phyloP scores from a whole-genome alignment of 2,797 vertebrate species.

The Pangasius djambal region DNA sequence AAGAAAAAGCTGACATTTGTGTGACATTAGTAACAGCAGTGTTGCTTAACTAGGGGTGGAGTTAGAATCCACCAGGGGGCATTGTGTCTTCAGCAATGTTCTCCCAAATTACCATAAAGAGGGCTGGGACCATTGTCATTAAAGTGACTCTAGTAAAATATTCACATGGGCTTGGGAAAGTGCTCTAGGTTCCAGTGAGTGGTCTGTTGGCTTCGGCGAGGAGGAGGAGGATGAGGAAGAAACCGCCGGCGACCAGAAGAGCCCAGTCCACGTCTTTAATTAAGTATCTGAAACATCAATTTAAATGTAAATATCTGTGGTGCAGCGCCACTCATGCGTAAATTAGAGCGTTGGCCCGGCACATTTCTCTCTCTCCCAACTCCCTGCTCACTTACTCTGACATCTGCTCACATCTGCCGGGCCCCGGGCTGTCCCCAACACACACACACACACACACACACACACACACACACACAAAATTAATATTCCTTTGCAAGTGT shows the following conservation, averaged over 20 bases:
- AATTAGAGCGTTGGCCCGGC: conserved; percentile 81
- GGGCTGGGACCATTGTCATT: conserved; percentile 74
- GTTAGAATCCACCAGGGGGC: conserved; percentile 82
- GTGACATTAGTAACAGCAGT: conserved; percentile 36
- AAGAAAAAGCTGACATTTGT: conserved; percentile 36
- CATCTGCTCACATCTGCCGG: conserved; percentile 84
- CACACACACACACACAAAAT: conserved; percentile 44
- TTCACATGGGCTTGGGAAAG: conserved; percentile 73
- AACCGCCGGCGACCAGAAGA: conserved; percentile 78
- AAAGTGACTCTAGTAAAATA: conserved; percentile 77
- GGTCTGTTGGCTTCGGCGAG: conserved; percentile 77
- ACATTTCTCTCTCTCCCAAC: conserved; percentile 76
- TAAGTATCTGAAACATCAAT: conserved; percentile 89
- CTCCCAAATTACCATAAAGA: conserved; percentile 70
- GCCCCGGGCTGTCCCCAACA: conserved; percentile 69
- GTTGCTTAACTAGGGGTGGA: conserved; percentile 53
- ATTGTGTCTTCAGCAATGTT: conserved; percentile 83
- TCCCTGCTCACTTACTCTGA: conserved; percentile 82
- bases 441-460: conserved; percentile 44
- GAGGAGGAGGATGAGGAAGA: conserved; percentile 83
- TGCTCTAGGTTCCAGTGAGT: conserved; percentile 79
- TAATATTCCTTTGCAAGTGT: conserved; percentile 30
- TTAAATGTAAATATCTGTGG: conserved; percentile 88
- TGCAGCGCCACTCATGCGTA: conserved; percentile 83
- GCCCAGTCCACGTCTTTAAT: conserved; percentile 86